Conservation (phyloP, 2,888 invertebrate species). For the Sthenelais limicola region DNA sequence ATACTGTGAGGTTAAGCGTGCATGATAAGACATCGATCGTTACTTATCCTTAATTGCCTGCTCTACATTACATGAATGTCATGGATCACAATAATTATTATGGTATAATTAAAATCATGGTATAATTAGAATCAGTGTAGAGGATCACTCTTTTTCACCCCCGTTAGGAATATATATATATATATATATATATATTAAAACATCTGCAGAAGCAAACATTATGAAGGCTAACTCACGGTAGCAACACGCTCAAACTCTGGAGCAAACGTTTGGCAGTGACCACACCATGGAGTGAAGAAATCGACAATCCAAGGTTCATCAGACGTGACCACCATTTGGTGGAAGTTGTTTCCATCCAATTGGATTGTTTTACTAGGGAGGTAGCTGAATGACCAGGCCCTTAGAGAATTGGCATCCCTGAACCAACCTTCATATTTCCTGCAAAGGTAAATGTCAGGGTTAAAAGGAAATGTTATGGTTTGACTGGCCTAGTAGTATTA, state of each 20-base stretch:
- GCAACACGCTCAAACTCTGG: constrained; percentile 80
- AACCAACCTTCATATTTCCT: constrained; percentile 76
- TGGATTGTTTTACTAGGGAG: constrained; percentile 76
- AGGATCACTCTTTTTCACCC: not conserved
- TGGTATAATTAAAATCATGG: no score
- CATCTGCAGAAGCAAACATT: no score
- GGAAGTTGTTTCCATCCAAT: constrained; percentile 68
- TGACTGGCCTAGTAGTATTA: not conserved
- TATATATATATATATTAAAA: not conserved
- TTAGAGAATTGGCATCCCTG: constrained; percentile 78
- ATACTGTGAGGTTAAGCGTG: no score
- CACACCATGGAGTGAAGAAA: constrained; percentile 73
- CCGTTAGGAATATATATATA: not conserved
- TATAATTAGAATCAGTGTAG: not conserved
- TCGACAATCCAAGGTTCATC: constrained; percentile 75
- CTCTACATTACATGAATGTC: no score
- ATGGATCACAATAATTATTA: no score
- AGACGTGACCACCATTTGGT: constrained; percentile 74
- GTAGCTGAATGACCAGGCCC: constrained; percentile 78
- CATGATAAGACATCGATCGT: no score
- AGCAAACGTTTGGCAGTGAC: constrained; percentile 78
- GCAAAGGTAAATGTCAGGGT: no score
- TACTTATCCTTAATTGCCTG: not conserved
- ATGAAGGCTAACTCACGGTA: no score
- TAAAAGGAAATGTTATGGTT: not conserved